Conservation (phyloP, 1,140 invertebrate genomes). For the Mamestra configurata region DNA sequence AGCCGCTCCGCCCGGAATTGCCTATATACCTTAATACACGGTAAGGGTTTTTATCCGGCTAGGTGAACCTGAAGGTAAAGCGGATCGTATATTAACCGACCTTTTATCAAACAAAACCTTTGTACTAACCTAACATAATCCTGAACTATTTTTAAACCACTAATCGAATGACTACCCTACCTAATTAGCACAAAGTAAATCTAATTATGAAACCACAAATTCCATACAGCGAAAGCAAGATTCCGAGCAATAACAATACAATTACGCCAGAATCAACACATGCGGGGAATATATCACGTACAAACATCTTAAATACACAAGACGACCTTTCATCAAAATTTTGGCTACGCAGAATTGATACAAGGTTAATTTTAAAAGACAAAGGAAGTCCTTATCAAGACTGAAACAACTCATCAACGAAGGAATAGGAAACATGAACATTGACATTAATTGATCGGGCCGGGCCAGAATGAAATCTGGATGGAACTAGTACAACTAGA, state of each 20-base stretch:
- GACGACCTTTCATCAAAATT: neutral
- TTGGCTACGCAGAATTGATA: neutral
- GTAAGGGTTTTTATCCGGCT: neutral
- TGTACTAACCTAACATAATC: neutral
- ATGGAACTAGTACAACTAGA: conserved; percentile 9
- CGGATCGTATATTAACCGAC: neutral
- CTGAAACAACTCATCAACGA: conserved; percentile 1
- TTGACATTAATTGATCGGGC: conserved; percentile 32
- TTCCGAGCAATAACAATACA: neutral
- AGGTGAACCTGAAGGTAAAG: neutral
- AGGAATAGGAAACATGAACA: conserved; percentile 20
- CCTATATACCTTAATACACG: neutral
- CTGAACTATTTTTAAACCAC: neutral
- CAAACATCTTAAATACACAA: neutral
- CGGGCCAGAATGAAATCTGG: conserved; percentile 20
- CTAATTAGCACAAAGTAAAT: neutral
- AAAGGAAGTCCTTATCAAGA: neutral
- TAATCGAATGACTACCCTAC: neutral
- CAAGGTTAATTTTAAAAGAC: neutral
- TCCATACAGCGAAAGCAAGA: neutral
- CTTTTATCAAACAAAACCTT: neutral
- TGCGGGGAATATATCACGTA: neutral
- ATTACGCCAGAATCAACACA: no score
- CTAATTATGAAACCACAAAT: neutral
- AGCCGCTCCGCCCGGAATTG: neutral